These are phyloP conservation scores for Hirtodrosophila alboralis DNA, from an alignment of 2,888 invertebrate genomes.

Conservation along the genomic window DNA sequence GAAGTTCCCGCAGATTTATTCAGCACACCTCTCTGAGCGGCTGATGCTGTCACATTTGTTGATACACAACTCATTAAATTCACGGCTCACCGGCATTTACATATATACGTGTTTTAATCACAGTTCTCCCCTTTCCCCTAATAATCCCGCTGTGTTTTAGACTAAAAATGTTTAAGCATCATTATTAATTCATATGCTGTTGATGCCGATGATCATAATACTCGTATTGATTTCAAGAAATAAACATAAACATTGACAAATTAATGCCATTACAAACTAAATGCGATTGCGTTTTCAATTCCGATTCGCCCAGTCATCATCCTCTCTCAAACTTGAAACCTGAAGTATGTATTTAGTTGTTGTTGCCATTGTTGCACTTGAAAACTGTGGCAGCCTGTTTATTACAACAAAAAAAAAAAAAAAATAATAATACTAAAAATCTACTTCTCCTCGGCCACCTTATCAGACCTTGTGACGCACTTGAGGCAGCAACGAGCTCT, in stretches of 20 bases:
- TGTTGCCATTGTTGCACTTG: constrained; percentile 51
- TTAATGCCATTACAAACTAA: constrained; percentile 59
- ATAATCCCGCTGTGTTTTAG: constrained; percentile 25
- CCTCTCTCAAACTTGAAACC: constrained; percentile 45
- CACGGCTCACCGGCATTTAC: constrained; percentile 55
- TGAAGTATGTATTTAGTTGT: constrained; percentile 47
- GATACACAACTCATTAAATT: constrained; percentile 57
- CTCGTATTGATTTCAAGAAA: constrained; percentile 60
- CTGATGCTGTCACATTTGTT: constrained; percentile 45
- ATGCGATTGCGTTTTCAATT: constrained; percentile 19
- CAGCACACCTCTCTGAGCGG: constrained; percentile 47
- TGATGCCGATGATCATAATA: constrained; percentile 50
- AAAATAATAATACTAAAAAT: too few species aligned
- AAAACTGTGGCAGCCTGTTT: constrained; percentile 47
- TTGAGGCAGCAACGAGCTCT: constrained; percentile 36
- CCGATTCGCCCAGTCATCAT: constrained; percentile 48
- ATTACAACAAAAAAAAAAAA: too few species aligned
- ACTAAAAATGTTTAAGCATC: constrained; percentile 51
- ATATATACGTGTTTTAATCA: constrained; percentile 59
- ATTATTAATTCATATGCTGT: constrained; percentile 63
- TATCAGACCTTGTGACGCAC: constrained; percentile 69
- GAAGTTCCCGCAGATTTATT: constrained; percentile 9
- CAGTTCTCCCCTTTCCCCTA: constrained; percentile 4
- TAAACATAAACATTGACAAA: constrained; percentile 74
- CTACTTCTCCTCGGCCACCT: constrained; percentile 34